Percentiles rank a stretch among this genome's conserved stretches.
These are phyloP conservation scores for Cyrtodaria siliqua DNA, from an alignment of 2,888 invertebrate species.

Conservation along the genomic window DNA sequence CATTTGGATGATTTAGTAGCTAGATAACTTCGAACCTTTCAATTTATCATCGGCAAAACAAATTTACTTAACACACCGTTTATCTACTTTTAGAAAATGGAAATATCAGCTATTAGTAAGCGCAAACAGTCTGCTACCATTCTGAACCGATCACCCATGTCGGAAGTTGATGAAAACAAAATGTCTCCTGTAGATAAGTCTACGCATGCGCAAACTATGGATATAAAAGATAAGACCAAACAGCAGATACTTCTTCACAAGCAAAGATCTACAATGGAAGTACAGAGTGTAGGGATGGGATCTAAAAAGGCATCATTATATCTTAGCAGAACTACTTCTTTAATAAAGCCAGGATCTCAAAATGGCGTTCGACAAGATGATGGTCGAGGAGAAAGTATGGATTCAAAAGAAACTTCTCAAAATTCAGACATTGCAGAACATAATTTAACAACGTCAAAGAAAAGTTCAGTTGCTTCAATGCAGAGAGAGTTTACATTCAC, in stretches of 20 bases:
- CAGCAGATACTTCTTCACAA: slow-evolving; percentile 11
- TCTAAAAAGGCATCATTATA: slow-evolving; percentile 63
- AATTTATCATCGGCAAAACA: no score
- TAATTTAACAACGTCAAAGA: neutral
- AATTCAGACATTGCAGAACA: neutral
- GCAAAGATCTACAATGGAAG: slow-evolving; percentile 33
- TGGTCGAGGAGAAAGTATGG: slow-evolving; percentile 3
- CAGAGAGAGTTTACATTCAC: slow-evolving; percentile 74
- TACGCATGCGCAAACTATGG: neutral
- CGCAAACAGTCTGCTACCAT: no score
- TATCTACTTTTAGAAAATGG: no score
- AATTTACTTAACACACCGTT: neutral
- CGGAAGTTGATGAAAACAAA: neutral
- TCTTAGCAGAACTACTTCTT: slow-evolving; percentile 63
- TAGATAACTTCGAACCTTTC: no score
- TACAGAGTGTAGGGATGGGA: slow-evolving; percentile 52
- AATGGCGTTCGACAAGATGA: neutral
- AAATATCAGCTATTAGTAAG: no score
- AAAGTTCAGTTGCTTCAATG: slow-evolving; percentile 5
- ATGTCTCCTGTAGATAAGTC: slow-evolving; percentile 7
- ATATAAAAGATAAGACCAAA: neutral
- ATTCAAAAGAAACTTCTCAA: neutral
- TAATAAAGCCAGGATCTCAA: slow-evolving; percentile 11
- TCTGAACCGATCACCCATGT: no score
- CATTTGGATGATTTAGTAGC: no score